These are phyloP conservation scores for Diglossa brunneiventris DNA, from an alignment of 2,113 vertebrate species.

Conservation along the genomic window DNA sequence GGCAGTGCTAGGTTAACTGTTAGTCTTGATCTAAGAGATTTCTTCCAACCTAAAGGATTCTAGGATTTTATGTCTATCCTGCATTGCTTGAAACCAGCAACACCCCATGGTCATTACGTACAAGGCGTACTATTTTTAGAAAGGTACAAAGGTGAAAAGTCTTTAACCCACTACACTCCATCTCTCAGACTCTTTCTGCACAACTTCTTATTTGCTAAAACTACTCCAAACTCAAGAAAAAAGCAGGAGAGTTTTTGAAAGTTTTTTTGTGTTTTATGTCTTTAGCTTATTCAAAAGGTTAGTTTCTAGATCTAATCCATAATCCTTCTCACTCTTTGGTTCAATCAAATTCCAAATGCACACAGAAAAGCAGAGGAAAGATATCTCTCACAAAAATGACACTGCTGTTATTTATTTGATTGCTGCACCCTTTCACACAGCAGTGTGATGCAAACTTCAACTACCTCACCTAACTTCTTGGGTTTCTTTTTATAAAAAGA, in stretches of 20 bases:
- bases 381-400: not conserved
- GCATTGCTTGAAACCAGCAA: accelerated
- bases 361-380: not conserved
- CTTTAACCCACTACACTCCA: not conserved
- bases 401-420: not conserved
- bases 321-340: not conserved
- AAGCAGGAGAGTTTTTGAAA: not conserved
- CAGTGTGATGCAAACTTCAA: not conserved
- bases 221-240: not conserved
- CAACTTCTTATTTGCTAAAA: not conserved
- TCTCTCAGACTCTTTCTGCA: not conserved
- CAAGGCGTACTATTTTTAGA: not conserved
- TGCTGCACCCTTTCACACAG: not conserved
- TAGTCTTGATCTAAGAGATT: not conserved
- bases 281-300: not conserved
- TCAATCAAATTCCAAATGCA: not conserved
- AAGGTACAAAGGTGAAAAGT: not conserved
- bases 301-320: not conserved
- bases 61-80: not conserved
- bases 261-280: not conserved
- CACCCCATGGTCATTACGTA: accelerated
- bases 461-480: not conserved
- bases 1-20: not conserved
- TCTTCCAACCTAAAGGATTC: not conserved
- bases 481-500: not conserved